Conservation (phyloP, 2,797 vertebrate genomes). For the Argentina silus region DNA sequence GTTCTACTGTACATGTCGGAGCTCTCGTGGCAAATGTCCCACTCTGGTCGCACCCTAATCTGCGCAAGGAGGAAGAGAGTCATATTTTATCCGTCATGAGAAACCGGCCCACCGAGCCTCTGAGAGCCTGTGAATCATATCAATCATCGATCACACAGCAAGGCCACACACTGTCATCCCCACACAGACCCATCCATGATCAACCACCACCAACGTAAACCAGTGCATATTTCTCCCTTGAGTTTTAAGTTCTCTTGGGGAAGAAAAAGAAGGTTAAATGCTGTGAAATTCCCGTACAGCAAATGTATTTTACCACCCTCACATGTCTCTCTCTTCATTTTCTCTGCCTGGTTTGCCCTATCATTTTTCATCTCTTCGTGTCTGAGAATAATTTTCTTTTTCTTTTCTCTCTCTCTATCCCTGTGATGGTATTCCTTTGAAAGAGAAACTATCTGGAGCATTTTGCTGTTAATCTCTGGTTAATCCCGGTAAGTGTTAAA, state of each 20-base stretch:
- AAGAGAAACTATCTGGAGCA: constrained; percentile 42
- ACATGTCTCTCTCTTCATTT: constrained; percentile 20
- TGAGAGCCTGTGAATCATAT: constrained; percentile 18
- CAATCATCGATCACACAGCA: constrained; percentile 4
- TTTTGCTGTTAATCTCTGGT: constrained; percentile 55
- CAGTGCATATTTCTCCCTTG: neutral
- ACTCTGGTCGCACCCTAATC: constrained; percentile 26
- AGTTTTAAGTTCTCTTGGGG: neutral
- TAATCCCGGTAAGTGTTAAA: constrained; percentile 64
- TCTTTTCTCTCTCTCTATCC: constrained; percentile 32
- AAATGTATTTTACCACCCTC: neutral
- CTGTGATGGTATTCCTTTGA: constrained; percentile 40
- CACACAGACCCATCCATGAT: neutral
- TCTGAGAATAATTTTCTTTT: constrained; percentile 27
- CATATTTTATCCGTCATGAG: constrained; percentile 34
- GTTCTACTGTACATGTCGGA: neutral
- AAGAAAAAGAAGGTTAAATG: neutral
- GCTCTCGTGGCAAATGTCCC: constrained; percentile 10
- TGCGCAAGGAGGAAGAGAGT: constrained; percentile 8
- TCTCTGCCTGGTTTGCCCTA: constrained; percentile 33
- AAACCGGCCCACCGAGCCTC: neutral
- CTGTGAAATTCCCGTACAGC: neutral
- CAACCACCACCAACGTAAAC: neutral
- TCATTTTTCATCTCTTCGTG: neutral
- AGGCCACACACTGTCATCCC: constrained; percentile 5